A percentile compares a stretch with the other conserved stretches of the same genome.
Evolutionary conservation across 2,888 invertebrate species (phyloP).

Genomic region (Pantelozetes paolii): DNA sequence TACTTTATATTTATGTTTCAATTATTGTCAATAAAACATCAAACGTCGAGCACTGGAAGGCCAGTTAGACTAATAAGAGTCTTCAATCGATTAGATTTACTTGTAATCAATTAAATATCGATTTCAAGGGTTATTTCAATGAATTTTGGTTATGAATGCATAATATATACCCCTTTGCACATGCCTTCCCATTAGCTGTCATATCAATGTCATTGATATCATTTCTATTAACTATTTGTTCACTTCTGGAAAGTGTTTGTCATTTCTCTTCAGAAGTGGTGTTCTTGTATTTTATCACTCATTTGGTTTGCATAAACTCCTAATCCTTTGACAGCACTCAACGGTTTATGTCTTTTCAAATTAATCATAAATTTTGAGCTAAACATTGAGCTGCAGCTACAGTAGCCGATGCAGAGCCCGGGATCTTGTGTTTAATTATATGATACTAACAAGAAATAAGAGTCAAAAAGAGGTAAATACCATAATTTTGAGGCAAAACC

Average conservation of each 20-base stretch:
- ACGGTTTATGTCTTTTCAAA: background rate
- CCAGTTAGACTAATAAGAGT: too few relatives aligned
- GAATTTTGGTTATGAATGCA: too few relatives aligned
- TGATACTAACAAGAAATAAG: background rate
- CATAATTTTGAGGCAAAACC: background rate
- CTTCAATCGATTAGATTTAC: too few relatives aligned
- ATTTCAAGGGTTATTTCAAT: too few relatives aligned
- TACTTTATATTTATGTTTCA: too few relatives aligned
- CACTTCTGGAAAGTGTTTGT: background rate
- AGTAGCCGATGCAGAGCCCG: background rate
- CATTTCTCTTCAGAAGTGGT: background rate
- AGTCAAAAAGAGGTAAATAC: slow-evolving; percentile 18
- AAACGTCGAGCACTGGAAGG: too few relatives aligned
- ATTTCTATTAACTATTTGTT: background rate
- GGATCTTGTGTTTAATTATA: slow-evolving; percentile 1
- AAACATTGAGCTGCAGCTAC: too few relatives aligned
- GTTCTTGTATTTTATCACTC: background rate
- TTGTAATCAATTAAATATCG: too few relatives aligned
- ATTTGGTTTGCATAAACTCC: background rate
- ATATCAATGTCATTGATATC: background rate
- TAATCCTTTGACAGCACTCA: background rate
- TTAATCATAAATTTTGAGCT: background rate
- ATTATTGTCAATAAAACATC: too few relatives aligned
- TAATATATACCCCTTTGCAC: background rate
- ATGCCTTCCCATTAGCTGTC: background rate